phyloP scores from a whole-genome alignment of 1,140 invertebrate species.

The Zaprionus kolodkinae region DNA sequence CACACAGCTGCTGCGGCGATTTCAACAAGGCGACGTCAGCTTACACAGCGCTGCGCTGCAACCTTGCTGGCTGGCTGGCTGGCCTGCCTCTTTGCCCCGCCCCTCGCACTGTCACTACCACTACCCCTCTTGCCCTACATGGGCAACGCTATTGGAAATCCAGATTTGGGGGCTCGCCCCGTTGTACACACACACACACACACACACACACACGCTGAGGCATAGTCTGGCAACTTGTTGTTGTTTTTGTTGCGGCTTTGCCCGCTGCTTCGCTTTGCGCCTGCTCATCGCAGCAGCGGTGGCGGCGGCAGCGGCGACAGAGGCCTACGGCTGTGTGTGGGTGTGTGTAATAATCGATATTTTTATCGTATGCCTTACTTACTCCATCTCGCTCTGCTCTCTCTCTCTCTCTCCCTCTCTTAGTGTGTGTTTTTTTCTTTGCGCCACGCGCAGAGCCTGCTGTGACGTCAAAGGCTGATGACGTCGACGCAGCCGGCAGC shows the following conservation, averaged over 20 bases:
- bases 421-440: constrained; percentile 18
- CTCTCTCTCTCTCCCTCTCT: background rate
- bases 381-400: background rate
- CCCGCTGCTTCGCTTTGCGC: constrained; percentile 52
- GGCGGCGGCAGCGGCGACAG: background rate
- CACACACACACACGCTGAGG: constrained; percentile 12
- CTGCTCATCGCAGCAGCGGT: constrained; percentile 46
- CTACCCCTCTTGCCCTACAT: constrained; percentile 1
- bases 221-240: background rate
- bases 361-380: constrained; percentile 15
- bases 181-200: constrained; percentile 47
- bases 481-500: constrained; percentile 49
- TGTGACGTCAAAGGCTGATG: constrained; percentile 77
- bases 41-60: constrained; percentile 32
- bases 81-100: background rate
- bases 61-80: background rate
- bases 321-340: background rate
- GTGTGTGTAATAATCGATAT: constrained; percentile 65
- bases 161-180: constrained; percentile 81
- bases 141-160: constrained; percentile 55
- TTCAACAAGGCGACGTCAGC: constrained; percentile 21
- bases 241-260: constrained; percentile 27
- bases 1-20: background rate
- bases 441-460: constrained; percentile 37
- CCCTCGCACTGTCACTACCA: background rate